phyloP scores from a whole-genome alignment of 2,113 vertebrate species.

The Prionailurus viverrinus region DNA sequence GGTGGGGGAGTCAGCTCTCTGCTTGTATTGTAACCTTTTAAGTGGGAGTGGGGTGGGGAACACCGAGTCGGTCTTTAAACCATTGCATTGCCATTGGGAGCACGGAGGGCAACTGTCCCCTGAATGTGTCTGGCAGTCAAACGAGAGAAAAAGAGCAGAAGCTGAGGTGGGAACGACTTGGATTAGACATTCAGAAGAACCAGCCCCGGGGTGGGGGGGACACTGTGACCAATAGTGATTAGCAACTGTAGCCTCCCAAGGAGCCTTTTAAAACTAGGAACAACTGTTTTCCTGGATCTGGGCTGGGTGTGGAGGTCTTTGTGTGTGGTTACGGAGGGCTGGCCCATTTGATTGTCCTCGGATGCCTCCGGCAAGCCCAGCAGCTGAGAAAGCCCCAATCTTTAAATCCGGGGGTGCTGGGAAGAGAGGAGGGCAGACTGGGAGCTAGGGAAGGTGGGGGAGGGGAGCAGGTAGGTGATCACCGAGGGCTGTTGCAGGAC shows the following conservation, averaged over 20 bases:
- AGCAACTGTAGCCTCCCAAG: background rate
- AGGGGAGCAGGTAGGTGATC: background rate
- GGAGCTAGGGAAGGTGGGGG: background rate
- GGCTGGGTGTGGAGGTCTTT: background rate
- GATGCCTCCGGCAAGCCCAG: background rate
- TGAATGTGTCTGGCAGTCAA: background rate
- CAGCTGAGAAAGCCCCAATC: background rate
- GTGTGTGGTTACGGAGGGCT: background rate
- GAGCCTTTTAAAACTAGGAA: slow-evolving; percentile 57
- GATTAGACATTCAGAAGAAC: slow-evolving; percentile 41
- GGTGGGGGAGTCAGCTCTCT: background rate
- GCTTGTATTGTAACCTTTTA: background rate
- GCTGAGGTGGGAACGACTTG: background rate
- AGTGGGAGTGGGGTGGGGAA: background rate
- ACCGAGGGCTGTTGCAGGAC: background rate
- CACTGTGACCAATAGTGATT: background rate
- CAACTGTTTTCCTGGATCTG: background rate
- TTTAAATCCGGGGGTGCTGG: background rate
- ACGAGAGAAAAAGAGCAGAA: background rate
- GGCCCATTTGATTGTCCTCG: background rate
- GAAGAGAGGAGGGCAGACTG: background rate
- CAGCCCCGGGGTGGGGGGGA: background rate
- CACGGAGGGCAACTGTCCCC: background rate
- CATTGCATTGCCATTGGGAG: background rate
- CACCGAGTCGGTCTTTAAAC: background rate